Conservation (phyloP, 1,140 invertebrate species). For the Drosophila funebris region DNA sequence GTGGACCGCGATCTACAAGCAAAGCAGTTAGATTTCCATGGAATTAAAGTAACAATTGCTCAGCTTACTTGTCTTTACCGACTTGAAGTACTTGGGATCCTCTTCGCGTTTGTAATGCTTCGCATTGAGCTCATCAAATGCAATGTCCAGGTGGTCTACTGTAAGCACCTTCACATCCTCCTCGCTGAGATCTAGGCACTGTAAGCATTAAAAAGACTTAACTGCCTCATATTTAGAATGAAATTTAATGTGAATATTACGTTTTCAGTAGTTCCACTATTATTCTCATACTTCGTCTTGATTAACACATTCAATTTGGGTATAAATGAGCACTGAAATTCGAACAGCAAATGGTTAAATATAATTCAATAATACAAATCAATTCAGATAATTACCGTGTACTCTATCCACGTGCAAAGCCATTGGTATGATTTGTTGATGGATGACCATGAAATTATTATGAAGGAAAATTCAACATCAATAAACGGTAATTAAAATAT, state of each 20-base stretch:
- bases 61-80: constrained; percentile 87
- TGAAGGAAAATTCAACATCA: constrained; percentile 15
- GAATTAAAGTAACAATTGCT: neutral
- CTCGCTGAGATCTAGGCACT: constrained; percentile 91
- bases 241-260: constrained; percentile 85
- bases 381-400: constrained; percentile 85
- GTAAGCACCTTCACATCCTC: constrained; percentile 89
- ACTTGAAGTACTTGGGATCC: constrained; percentile 93
- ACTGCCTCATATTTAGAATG: constrained; percentile 37
- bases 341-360: constrained; percentile 6
- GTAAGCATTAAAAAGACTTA: constrained; percentile 41
- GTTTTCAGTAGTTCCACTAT: constrained; percentile 94
- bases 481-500: constrained; percentile 13
- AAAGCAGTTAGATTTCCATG: neutral
- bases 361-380: neutral
- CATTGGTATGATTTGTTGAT: constrained; percentile 26
- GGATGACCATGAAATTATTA: constrained; percentile 51
- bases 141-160: constrained; percentile 94
- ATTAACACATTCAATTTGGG: constrained; percentile 95
- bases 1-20: constrained; percentile 88
- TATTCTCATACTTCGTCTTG: constrained; percentile 95
- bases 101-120: constrained; percentile 96
- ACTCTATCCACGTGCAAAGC: constrained; percentile 83
- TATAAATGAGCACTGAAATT: constrained; percentile 94
- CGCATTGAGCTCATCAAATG: constrained; percentile 92